These are phyloP conservation scores for Cassiopea xamachana DNA, from an alignment of 30 jellyfish, hydroid and myxozoan genomes.

Conservation along the genomic window DNA sequence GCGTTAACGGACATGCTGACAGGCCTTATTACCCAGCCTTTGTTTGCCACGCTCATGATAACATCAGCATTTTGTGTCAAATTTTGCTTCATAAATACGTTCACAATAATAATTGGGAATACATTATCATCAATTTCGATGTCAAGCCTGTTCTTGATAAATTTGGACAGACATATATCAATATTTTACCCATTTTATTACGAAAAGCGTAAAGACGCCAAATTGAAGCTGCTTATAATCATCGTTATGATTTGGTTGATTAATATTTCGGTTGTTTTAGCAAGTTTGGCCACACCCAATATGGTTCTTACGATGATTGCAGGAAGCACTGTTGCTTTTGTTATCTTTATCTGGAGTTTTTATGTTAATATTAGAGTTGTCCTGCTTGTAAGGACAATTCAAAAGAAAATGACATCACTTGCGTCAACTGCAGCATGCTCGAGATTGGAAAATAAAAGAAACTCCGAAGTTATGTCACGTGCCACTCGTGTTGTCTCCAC, in stretches of 20 bases:
- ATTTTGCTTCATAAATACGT: conserved; percentile 37
- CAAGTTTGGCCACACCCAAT: conserved; percentile 41
- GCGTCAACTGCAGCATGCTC: background rate
- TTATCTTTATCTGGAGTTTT: conserved; percentile 33
- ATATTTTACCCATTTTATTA: conserved; percentile 43
- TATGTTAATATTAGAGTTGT: conserved; percentile 34
- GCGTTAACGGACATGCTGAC: conserved; percentile 47
- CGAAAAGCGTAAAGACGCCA: conserved; percentile 23
- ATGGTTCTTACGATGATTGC: conserved; percentile 1
- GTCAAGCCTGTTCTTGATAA: conserved; percentile 35
- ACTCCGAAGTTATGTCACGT: conserved; percentile 38
- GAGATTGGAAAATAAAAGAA: background rate
- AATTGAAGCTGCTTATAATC: background rate
- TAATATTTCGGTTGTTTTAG: conserved; percentile 5
- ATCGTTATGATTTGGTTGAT: conserved; percentile 16
- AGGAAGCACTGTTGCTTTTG: conserved; percentile 28
- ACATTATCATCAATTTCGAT: conserved; percentile 27
- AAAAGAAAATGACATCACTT: conserved; percentile 4
- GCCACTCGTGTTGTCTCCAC: conserved; percentile 49
- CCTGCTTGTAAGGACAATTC: conserved; percentile 24
- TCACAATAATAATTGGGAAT: conserved; percentile 21
- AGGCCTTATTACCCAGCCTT: conserved; percentile 33
- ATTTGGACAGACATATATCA: conserved; percentile 27
- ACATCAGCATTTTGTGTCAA: conserved; percentile 40
- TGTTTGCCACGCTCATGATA: conserved; percentile 34